Percentiles rank a stretch among this genome's conserved stretches.
Evolutionary conservation across 2,888 invertebrate genomes (phyloP).

Genomic region (Phaedon cochleariae): DNA sequence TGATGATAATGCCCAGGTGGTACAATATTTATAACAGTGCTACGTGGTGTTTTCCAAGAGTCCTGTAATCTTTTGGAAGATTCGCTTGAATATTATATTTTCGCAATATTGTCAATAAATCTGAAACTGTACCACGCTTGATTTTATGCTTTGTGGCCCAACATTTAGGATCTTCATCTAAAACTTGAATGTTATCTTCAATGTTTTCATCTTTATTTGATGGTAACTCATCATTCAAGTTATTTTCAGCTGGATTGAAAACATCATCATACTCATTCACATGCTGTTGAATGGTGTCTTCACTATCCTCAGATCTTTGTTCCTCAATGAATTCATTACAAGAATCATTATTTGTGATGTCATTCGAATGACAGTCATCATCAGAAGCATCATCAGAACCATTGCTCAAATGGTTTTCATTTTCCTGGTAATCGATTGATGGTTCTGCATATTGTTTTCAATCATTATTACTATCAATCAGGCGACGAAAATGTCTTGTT

Average conservation of each 20-base stretch:
- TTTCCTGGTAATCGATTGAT: no score
- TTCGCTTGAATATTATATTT: slow-evolving; percentile 10
- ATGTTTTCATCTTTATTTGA: slow-evolving; percentile 10
- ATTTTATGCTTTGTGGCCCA: slow-evolving; percentile 14
- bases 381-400: no score
- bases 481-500: no score
- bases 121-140: slow-evolving; percentile 15
- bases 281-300: neutral
- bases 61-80: slow-evolving; percentile 12
- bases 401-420: no score
- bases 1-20: slow-evolving; percentile 14
- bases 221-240: neutral
- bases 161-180: slow-evolving; percentile 13
- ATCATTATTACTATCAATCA: no score
- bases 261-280: neutral
- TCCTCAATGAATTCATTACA: no score
- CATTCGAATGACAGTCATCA: no score
- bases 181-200: slow-evolving; percentile 8
- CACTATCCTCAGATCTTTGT: no score
- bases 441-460: no score
- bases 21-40: slow-evolving; percentile 9
- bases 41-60: no score
- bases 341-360: no score
- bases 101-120: slow-evolving; percentile 14
- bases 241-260: neutral